phyloP scores from a whole-genome alignment of 2,113 vertebrate genomes.

The Dipodomys stephensi region DNA sequence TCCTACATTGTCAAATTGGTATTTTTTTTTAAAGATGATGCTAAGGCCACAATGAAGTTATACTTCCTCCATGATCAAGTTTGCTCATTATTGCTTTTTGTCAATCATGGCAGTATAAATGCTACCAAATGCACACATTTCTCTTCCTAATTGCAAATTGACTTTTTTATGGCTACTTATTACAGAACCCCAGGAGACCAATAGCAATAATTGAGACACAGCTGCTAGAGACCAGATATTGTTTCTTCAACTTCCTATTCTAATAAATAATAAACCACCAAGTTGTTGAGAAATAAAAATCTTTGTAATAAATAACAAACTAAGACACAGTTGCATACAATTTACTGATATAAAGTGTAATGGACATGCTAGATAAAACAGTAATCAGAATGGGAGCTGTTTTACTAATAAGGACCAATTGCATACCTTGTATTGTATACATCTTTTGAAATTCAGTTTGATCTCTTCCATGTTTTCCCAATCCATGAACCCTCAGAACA shows the following conservation, averaged over 20 bases:
- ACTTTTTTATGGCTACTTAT: slow-evolving; percentile 68
- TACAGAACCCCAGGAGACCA: slow-evolving; percentile 59
- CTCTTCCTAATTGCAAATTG: slow-evolving; percentile 65
- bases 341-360: neutral
- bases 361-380: neutral
- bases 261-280: slow-evolving; percentile 63
- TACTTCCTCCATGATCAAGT: too few species aligned
- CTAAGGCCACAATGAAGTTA: neutral
- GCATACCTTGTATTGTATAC: neutral
- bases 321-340: slow-evolving; percentile 23
- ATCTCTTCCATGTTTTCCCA: slow-evolving; percentile 9
- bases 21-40: slow-evolving; percentile 43
- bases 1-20: neutral
- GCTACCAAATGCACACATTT: slow-evolving; percentile 53
- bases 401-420: neutral
- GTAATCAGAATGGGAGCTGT: neutral
- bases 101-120: neutral
- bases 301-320: slow-evolving; percentile 39
- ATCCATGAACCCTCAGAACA: neutral
- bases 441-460: neutral
- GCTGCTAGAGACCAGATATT: slow-evolving; percentile 57
- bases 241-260: slow-evolving; percentile 68
- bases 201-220: slow-evolving; percentile 51
- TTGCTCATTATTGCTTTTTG: neutral
- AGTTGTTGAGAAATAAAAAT: slow-evolving; percentile 59